A percentile compares a stretch with the other conserved stretches of the same genome.
Conservation (phyloP, 92 coral and sea anemone genomes). For the Porites divaricata region DNA sequence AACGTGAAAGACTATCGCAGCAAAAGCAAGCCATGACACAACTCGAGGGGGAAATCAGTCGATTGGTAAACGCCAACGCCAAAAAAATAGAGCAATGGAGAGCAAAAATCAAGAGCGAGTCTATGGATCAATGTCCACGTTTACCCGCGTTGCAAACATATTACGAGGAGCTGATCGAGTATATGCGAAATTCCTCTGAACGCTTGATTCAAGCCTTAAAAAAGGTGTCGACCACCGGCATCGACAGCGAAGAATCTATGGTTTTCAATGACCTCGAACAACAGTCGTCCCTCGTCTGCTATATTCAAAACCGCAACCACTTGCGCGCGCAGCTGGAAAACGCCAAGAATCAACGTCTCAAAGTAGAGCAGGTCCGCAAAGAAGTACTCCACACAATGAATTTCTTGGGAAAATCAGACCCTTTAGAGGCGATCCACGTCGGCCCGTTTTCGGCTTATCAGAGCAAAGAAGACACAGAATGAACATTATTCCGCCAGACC, state of each 20-base stretch:
- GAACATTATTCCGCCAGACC: neutral
- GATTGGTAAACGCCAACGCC: too few relatives aligned
- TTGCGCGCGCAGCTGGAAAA: neutral
- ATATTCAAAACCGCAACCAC: neutral
- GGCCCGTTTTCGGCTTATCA: neutral
- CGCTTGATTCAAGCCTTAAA: neutral
- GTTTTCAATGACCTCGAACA: neutral
- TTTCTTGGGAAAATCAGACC: neutral
- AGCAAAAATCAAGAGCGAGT: too few relatives aligned
- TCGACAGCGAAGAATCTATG: conserved; percentile 8
- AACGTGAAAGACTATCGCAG: neutral
- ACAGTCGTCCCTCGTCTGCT: neutral
- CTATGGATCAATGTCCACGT: too few relatives aligned
- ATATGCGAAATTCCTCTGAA: neutral
- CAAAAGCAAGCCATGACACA: too few relatives aligned
- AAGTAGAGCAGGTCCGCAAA: neutral
- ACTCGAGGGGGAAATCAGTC: too few relatives aligned
- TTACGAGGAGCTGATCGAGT: neutral
- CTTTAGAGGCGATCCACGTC: neutral
- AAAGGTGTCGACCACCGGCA: neutral
- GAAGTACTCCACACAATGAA: neutral
- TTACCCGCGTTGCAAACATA: neutral
- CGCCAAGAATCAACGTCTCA: neutral
- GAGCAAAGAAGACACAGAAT: neutral
- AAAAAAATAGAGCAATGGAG: too few relatives aligned